Base-by-base conservation (phyloP, 1,140 invertebrate species). In the Microplitis demolitor region DNA sequence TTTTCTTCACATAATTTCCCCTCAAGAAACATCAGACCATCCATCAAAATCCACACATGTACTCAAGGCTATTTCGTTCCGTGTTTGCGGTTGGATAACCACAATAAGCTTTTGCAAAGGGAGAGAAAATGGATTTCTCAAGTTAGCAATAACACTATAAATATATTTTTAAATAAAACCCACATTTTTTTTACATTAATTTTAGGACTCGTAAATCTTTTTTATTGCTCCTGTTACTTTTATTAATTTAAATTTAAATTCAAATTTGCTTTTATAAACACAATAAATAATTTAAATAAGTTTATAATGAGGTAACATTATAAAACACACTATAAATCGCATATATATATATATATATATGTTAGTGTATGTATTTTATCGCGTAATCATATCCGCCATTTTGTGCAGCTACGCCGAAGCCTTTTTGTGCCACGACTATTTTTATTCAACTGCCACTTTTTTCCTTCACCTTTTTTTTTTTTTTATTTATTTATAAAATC, bases 371-470 rank as follows among this genome's bases (percentile, higher is more conserved):
- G 24, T 58, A n/a, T n/a, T 58, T 58, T 58, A 9, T 58, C 56
- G 56, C 24, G 56, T 31, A 58, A 58, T 58, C 16, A 31, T 16
- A 50, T 45, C 50, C 50, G 66, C 66, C 66, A 67, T 67, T 67
- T 67, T 67, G 66, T 67, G 66, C 13, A 67, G 34, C 39, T 67
- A 35, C 11, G 60, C 9, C 14, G 62, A 64, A 31, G 31, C 58
- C 58, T 61, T 31, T 16, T 31, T 5, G 61, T n/a, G 14, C 34
- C 33, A 11, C 14, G 13, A 14, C 14, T 24, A 45, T 8, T 64
- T 54, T 14, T 50, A 50, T 51, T 66, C 63, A 66, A 37, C 63
- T 66, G 63, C 34, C 66, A 67, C 66, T 67, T 51, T 67, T 67
- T 34, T 67, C 50, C 51, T 50, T 50, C 31, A 31, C 37, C 39